Evolutionary conservation across 2,888 invertebrate genomes (phyloP), one percentile per base, ranked within the genome.

Genomic region (Azorinus chamasolen): DNA sequence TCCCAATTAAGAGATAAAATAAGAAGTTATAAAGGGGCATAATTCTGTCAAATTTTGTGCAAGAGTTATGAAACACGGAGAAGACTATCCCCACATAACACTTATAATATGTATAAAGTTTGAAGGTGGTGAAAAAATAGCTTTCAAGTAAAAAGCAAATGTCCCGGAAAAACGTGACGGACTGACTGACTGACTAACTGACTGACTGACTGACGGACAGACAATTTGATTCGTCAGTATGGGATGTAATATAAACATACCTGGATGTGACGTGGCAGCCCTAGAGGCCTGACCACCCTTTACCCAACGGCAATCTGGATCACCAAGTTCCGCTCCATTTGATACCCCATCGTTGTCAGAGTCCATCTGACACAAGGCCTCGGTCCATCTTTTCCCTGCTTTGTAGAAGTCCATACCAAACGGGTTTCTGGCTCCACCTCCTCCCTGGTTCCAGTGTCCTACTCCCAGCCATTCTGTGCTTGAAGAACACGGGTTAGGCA

Each of bases 401-500:
- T 22, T 27, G 5, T 61, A 22, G 25, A 72, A 77, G 25, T 72
- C 77, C n/a, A 25, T 3, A n/a, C 77, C 77, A 43, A 77, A 77
- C 1, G 48, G 22, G 32, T 77, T 77, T n/a, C 59, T 58, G 18
- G 50, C 45, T 14, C 69, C 64, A 6, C 59, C 72, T 4, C 77
- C 77, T 0, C 25, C 32, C 2, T 25, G 25, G 41, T 61, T 68
- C 18, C 61, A 54, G 25, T 77, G 77, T 1, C 77, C 77, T 10
- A 72, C 77, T 0, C 77, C 77, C 1, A 55, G 27, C 77, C 77
- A 77, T 16, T 14, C 39, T 37, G 57, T n/a, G 27, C 10, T 20
- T 8, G 46, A 43, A 0, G 63, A 22, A 45, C 77, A 77, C 12
- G 77, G 77, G 37, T 77, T 63, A n/a, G 77, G 77, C 16, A 77